phyloP scores from a whole-genome alignment of 1,140 invertebrate genomes.

The Dryas iulia region DNA sequence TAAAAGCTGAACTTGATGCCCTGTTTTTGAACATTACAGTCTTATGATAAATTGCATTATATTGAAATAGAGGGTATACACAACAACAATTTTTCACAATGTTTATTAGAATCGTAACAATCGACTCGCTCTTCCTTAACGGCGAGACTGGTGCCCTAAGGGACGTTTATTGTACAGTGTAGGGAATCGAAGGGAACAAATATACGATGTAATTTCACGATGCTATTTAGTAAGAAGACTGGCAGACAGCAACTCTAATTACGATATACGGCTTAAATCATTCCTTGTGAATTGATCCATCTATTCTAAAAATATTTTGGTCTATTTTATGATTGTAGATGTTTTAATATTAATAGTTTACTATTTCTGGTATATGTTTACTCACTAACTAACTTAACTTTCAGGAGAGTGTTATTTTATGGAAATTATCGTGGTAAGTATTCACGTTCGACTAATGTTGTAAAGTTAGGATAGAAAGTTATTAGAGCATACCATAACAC shows the following conservation, averaged over 20 bases:
- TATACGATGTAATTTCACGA: conserved; percentile 33
- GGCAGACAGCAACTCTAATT: background rate
- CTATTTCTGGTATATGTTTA: no score
- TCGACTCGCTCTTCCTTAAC: conserved; percentile 8
- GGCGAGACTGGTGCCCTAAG: conserved; percentile 10
- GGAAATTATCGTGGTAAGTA: no score
- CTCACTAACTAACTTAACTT: no score
- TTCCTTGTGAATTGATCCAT: background rate
- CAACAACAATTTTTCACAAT: background rate
- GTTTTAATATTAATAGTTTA: no score
- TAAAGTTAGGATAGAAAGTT: no score
- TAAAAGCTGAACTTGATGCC: no score
- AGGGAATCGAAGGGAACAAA: conserved; percentile 22
- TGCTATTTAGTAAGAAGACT: background rate
- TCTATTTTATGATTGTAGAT: no score
- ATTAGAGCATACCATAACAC: no score
- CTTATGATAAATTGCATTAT: no score
- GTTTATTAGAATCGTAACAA: background rate
- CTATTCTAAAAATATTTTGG: background rate
- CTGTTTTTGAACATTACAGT: no score
- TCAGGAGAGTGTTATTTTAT: no score
- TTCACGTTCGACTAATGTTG: no score
- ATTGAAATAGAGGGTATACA: background rate
- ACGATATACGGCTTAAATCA: background rate
- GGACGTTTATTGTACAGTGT: conserved; percentile 14